Evolutionary conservation across 1,140 invertebrate genomes (phyloP), one percentile per base, ranked within the genome.

Genomic region (Melipona quadrifasciata): DNA sequence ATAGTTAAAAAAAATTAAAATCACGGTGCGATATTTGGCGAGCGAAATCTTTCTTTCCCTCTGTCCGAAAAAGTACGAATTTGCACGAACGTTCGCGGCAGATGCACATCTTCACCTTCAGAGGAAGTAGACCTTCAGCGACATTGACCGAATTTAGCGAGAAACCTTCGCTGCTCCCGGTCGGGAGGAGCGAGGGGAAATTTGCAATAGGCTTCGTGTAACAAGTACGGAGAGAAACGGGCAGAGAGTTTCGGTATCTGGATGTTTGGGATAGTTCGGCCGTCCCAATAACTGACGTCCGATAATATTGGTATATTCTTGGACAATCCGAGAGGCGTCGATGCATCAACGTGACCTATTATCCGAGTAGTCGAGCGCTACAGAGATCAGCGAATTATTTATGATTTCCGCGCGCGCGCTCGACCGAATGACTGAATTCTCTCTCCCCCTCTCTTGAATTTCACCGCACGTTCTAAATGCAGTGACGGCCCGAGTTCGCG

Each of bases 261-360:
- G 34, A 68, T 68, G 39, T 76, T 71, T 71, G 4, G 75, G 17
- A 84, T 84, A 64, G 64, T 31, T 71, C 47, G 0, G 67, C 19
- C 17, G 31, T 61, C 31, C 67, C 65, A 70, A 61, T 58, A 70
- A 83, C 51, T 78, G 75, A 57, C 65, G 27, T 64, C 55, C 75
- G 53, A 21, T 53, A 55, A 79, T 64, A 31, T 57, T 21, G 21
- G 34, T 77, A n/a, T 72, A 71, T 58, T 57, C 82, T 71, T 53
- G 61, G 27, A 79, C 27, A n/a, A 79, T 71, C 68, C 39, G 19
- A 53, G 19, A 53, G 19, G 57, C 55, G 24, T 77, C 53, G 55
- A 58, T 51, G 31, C 53, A 51, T 71, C 51, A 17, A 55, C 51
- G 51, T 47, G 73, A 72, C 72, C 80, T 47, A 76, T 76, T 75